Base-by-base conservation (phyloP, 2,888 invertebrate genomes). In the Eretmocerus hayati region DNA sequence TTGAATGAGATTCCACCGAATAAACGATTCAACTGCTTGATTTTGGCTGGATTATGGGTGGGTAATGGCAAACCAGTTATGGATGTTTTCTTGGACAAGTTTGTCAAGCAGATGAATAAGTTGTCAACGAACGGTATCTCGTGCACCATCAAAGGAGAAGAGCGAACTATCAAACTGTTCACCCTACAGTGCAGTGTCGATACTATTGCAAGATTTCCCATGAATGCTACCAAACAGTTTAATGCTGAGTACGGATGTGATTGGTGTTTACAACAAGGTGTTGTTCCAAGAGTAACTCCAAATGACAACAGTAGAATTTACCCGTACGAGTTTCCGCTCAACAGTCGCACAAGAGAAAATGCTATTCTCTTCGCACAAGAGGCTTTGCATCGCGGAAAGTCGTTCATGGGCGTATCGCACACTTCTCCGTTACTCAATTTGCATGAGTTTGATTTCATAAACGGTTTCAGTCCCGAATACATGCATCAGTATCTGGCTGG, bases 221-320 rank as follows among this genome's bases (percentile, higher is more conserved):
- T 45, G n/a, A 37, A 45, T 30, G 45, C 30, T 6, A 31, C 31
- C 5, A 45, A 30, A 13, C 38, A 38, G n/a, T 45, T 31, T 21
- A 45, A 45, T 30, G 45, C 38, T 4, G 13, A 26, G 4, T 30
- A 8, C n/a, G 38, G 26, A 4, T 46, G 46, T 26, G 32, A 31
- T 9, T 46, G 46, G 42, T 42, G 48, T 18, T 11, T 33, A 20
- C 42, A 48, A 26, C 8, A 26, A 26, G 11, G 26, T 11, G 26
- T 26, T 26, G 26, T 6, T 26, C 26, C 6, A 11, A 26, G 26
- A 26, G 11, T 11, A 26, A 6, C 8, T 6, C 6, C 6, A 6
- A n/a, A 42, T 39, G 3, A 8, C 31, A n/a, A n/a, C n/a, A n/a
- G n/a, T n/a, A n/a, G n/a, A n/a, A n/a, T n/a, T n/a, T n/a, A n/a